These are phyloP conservation scores for Hucho hucho DNA, from an alignment of 2,113 vertebrate species.

Conservation along the genomic window DNA sequence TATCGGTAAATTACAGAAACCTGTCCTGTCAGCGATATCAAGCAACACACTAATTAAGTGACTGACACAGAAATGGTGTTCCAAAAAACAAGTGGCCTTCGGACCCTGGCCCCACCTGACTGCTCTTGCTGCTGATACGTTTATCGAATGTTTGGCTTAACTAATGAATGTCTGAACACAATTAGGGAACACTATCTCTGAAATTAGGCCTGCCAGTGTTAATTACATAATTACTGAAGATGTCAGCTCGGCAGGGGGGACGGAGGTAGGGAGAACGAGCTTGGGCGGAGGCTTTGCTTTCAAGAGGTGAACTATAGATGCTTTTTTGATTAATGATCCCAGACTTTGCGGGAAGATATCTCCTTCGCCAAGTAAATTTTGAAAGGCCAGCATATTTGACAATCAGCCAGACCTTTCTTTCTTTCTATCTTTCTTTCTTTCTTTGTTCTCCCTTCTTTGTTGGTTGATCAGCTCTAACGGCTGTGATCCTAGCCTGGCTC, in stretches of 20 bases:
- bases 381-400: conserved; percentile 82
- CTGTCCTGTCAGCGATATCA: conserved; percentile 73
- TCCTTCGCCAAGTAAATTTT: conserved; percentile 78
- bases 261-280: conserved; percentile 11
- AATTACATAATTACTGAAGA: conserved; percentile 80
- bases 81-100: conserved; percentile 65
- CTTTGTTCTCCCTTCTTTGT: not conserved
- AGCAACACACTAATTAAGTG: conserved; percentile 69
- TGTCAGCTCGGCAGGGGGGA: conserved; percentile 51
- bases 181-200: conserved; percentile 75
- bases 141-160: conserved; percentile 62
- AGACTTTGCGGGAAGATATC: conserved; percentile 75
- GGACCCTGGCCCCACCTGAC: conserved; percentile 64
- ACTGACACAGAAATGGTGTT: conserved; percentile 63
- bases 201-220: conserved; percentile 65
- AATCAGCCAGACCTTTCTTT: conserved; percentile 79
- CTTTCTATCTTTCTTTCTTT: not conserved
- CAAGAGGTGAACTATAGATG: conserved; percentile 69
- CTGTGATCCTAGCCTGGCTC: too few species aligned
- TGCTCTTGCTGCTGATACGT: conserved; percentile 46
- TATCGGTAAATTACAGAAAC: conserved; percentile 73
- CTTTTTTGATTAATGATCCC: conserved; percentile 77
- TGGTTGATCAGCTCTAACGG: too few species aligned
- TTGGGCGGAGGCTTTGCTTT: conserved; percentile 55
- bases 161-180: conserved; percentile 74